phyloP scores from a whole-genome alignment of 2,113 vertebrate species.

The Sander vitreus region DNA sequence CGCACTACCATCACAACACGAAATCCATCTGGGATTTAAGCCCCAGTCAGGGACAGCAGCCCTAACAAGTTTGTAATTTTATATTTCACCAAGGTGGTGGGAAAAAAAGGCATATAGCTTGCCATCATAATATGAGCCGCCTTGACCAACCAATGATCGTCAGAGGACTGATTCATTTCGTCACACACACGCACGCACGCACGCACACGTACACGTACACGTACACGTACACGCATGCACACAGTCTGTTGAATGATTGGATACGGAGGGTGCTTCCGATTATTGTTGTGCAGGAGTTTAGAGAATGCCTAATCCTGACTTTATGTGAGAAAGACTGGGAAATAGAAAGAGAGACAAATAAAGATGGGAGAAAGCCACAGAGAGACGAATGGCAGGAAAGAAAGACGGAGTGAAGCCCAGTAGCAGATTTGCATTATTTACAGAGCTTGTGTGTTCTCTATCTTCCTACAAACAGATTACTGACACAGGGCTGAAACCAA shows the following conservation, averaged over 20 bases:
- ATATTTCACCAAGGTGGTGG: conserved; percentile 60
- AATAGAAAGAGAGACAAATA: conserved; percentile 34
- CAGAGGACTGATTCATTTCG: conserved; percentile 46
- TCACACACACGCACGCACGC: not conserved
- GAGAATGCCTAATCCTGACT: conserved; percentile 68
- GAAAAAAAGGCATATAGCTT: conserved; percentile 6
- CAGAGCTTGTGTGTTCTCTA: conserved; percentile 70
- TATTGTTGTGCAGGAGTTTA: conserved; percentile 67
- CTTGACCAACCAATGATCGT: conserved; percentile 43
- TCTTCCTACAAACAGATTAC: conserved; percentile 79
- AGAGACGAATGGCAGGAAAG: conserved; percentile 34
- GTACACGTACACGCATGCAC: conserved; percentile 12
- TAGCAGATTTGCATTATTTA: conserved; percentile 84
- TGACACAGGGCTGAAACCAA: conserved; percentile 70
- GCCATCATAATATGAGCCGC: conserved; percentile 49
- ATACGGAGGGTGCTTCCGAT: conserved; percentile 49
- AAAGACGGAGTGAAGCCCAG: conserved; percentile 63
- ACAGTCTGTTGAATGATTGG: conserved; percentile 51
- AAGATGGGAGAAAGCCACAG: conserved; percentile 45
- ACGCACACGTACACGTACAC: not conserved
- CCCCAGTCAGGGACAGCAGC: conserved; percentile 16
- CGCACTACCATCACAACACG: conserved; percentile 37
- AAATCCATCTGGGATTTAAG: conserved; percentile 63
- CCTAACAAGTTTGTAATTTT: conserved; percentile 57
- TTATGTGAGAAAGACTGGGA: conserved; percentile 21